Conservation (phyloP, 64 coral and sea anemone genomes). For the Stichodactyla helianthus region DNA sequence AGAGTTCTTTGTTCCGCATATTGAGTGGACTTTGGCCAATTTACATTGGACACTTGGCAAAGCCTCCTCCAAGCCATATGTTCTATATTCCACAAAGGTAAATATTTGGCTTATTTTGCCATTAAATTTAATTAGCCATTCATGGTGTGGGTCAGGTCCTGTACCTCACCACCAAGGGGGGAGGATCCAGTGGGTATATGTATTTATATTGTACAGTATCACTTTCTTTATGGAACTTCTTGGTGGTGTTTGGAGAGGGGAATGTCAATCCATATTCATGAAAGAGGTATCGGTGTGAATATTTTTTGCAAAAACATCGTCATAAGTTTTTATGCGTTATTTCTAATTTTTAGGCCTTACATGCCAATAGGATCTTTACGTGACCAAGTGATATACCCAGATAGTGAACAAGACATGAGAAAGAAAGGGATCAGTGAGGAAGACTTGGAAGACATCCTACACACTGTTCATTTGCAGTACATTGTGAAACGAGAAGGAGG, state of each 20-base stretch:
- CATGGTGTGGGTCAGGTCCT: too few species aligned
- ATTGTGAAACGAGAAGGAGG: constrained; percentile 89
- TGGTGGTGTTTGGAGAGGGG: too few species aligned
- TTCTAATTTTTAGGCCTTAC: constrained; percentile 59
- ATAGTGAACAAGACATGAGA: constrained; percentile 69
- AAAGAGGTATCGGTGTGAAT: too few species aligned
- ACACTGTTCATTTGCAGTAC: constrained; percentile 70
- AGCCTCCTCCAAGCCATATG: constrained; percentile 86
- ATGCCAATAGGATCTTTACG: constrained; percentile 93
- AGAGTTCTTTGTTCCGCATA: constrained; percentile 92
- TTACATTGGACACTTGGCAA: constrained; percentile 76
- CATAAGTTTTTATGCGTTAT: not conserved
- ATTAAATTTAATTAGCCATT: too few species aligned
- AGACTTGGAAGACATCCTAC: constrained; percentile 72
- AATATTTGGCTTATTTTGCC: not conserved
- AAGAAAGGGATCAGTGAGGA: constrained; percentile 55
- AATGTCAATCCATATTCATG: too few species aligned
- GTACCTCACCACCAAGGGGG: too few species aligned
- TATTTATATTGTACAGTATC: too few species aligned
- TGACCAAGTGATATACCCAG: constrained; percentile 97
- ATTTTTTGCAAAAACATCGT: too few species aligned
- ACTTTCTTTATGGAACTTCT: too few species aligned
- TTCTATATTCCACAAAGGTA: constrained; percentile 99
- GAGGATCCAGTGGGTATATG: too few species aligned
- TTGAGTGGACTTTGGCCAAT: constrained; percentile 94